Conservation (phyloP, 1,140 invertebrate species). For the Trichomalopsis sarcophagae region DNA sequence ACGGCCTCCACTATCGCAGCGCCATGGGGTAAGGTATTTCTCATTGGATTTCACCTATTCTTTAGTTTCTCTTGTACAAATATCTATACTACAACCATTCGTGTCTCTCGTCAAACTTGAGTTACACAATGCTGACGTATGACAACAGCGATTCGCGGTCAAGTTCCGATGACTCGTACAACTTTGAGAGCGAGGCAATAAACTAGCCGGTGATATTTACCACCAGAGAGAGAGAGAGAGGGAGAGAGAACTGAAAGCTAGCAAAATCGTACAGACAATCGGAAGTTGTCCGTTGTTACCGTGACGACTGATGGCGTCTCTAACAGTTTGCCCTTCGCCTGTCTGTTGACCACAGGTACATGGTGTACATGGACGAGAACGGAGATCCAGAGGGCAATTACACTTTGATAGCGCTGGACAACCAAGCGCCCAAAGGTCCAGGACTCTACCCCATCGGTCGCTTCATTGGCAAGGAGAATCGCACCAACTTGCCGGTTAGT, state of each 20-base stretch:
- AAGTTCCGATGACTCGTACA: neutral
- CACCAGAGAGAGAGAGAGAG: neutral
- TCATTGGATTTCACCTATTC: neutral
- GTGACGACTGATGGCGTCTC: neutral
- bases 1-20: slow-evolving; percentile 85
- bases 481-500: slow-evolving; percentile 76
- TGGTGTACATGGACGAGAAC: slow-evolving; percentile 94
- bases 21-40: slow-evolving; percentile 85
- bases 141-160: neutral
- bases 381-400: slow-evolving; percentile 98
- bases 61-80: neutral
- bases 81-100: too few relatives aligned
- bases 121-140: neutral
- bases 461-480: slow-evolving; percentile 76
- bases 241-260: neutral
- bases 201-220: neutral
- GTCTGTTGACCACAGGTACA: slow-evolving; percentile 78
- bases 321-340: slow-evolving; percentile 24
- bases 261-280: too few relatives aligned
- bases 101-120: too few relatives aligned
- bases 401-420: slow-evolving; percentile 86
- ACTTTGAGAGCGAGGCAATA: too few relatives aligned
- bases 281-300: too few relatives aligned
- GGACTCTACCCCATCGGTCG: slow-evolving; percentile 86
- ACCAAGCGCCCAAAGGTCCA: slow-evolving; percentile 69